Conservation (phyloP, 1,140 invertebrate species). For the Aricia agestis region DNA sequence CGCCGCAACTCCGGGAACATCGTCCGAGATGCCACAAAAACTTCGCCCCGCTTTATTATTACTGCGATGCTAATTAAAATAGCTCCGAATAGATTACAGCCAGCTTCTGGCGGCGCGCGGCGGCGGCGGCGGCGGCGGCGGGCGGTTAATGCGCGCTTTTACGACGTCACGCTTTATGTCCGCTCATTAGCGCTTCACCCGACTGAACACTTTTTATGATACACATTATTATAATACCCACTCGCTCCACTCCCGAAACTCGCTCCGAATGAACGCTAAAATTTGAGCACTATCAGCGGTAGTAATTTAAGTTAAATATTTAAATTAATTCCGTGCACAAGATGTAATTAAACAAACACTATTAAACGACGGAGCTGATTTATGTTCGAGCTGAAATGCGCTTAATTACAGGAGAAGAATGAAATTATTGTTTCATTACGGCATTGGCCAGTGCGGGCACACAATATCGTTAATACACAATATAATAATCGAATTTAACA, state of each 20-base stretch:
- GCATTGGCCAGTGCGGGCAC: conserved; percentile 34
- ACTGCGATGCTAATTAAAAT: conserved; percentile 71
- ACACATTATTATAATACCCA: conserved; percentile 38
- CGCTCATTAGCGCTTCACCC: conserved; percentile 65
- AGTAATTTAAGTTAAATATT: conserved; percentile 2
- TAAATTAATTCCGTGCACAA: not conserved
- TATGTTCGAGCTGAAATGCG: conserved; percentile 10
- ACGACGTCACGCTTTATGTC: conserved; percentile 71
- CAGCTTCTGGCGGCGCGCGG: conserved; percentile 58
- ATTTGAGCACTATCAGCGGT: not conserved
- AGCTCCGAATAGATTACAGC: conserved; percentile 68
- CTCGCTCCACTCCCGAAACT: conserved; percentile 9
- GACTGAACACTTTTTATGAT: conserved; percentile 56
- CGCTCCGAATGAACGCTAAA: not conserved
- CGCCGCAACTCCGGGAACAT: conserved; percentile 43
- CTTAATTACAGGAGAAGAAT: conserved; percentile 23
- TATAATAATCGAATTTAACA: conserved; percentile 67
- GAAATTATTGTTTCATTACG: conserved; percentile 41
- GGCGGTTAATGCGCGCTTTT: conserved; percentile 65
- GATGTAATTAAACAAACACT: conserved; percentile 15
- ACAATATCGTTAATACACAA: conserved; percentile 45
- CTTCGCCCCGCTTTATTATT: conserved; percentile 61
- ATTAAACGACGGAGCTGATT: conserved; percentile 10
- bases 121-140: too few species aligned
- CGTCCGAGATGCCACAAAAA: conserved; percentile 62